These are phyloP conservation scores for Rhyacophila brunnea DNA, from an alignment of 1,140 invertebrate genomes.

Conservation along the genomic window DNA sequence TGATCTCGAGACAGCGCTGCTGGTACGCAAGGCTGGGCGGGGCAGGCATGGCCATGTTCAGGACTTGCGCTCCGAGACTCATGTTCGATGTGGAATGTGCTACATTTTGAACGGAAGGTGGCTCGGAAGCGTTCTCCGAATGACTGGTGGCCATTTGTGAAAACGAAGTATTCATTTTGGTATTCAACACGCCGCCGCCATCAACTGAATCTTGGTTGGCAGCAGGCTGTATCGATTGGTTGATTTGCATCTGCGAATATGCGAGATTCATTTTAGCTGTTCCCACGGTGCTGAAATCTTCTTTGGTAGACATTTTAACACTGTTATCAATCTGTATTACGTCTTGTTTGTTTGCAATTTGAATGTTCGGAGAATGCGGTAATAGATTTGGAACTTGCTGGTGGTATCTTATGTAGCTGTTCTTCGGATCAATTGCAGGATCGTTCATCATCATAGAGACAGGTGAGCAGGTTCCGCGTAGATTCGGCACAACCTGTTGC, in stretches of 20 bases:
- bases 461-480: neutral
- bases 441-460: too few relatives aligned
- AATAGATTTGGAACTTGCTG: neutral
- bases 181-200: neutral
- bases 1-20: constrained; percentile 30
- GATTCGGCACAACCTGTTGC: neutral
- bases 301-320: too few relatives aligned
- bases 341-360: constrained; percentile 3
- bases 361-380: neutral
- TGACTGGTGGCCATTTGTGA: neutral
- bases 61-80: constrained; percentile 31
- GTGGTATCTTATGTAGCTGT: too few relatives aligned
- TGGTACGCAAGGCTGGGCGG: constrained; percentile 30
- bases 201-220: constrained; percentile 7
- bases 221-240: constrained; percentile 6
- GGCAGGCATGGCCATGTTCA: constrained; percentile 30
- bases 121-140: neutral
- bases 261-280: neutral
- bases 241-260: constrained; percentile 11
- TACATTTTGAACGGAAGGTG: neutral
- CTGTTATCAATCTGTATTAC: too few relatives aligned
- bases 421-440: too few relatives aligned
- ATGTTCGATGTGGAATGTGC: constrained; percentile 23
- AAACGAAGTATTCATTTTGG: neutral
- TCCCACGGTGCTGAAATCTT: neutral